phyloP scores from a whole-genome alignment of 2,888 invertebrate genomes.

The Pammene aurita region DNA sequence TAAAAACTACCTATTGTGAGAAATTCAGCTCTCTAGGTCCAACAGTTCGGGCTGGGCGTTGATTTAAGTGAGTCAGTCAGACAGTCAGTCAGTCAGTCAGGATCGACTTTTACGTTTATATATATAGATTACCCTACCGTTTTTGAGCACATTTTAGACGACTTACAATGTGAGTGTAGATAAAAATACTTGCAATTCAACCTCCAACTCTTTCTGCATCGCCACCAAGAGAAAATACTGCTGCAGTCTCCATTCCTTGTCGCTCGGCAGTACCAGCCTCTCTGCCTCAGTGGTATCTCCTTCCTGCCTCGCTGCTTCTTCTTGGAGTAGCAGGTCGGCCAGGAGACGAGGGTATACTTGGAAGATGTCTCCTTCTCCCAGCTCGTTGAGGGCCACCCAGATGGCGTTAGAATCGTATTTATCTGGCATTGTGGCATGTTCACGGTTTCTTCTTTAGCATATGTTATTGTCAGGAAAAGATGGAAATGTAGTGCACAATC shows the following conservation, averaged over 20 bases:
- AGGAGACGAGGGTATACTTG: constrained; percentile 86
- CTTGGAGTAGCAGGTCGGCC: constrained; percentile 82
- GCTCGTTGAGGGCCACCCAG: constrained; percentile 83
- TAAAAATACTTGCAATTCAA: constrained; percentile 53
- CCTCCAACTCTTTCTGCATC: constrained; percentile 81
- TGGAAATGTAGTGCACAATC: not conserved
- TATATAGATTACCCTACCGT: too few relatives aligned
- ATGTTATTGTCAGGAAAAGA: not conserved
- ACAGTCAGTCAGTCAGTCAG: too few relatives aligned
- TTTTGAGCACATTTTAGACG: too few relatives aligned
- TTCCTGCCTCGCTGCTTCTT: constrained; percentile 69
- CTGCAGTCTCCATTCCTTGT: constrained; percentile 86
- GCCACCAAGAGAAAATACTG: constrained; percentile 87
- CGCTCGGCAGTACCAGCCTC: constrained; percentile 86
- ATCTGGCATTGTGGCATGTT: constrained; percentile 56
- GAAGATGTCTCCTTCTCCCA: constrained; percentile 84
- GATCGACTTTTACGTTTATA: too few relatives aligned
- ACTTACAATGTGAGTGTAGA: too few relatives aligned
- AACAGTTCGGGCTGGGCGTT: too few relatives aligned
- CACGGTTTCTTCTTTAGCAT: not conserved
- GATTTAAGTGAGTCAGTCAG: too few relatives aligned
- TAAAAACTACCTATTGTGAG: too few relatives aligned
- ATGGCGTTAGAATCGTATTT: constrained; percentile 70
- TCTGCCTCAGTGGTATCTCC: constrained; percentile 73
- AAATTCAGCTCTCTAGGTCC: too few relatives aligned